Conservation (phyloP, 1,140 invertebrate species). For the Hyles vespertilio region DNA sequence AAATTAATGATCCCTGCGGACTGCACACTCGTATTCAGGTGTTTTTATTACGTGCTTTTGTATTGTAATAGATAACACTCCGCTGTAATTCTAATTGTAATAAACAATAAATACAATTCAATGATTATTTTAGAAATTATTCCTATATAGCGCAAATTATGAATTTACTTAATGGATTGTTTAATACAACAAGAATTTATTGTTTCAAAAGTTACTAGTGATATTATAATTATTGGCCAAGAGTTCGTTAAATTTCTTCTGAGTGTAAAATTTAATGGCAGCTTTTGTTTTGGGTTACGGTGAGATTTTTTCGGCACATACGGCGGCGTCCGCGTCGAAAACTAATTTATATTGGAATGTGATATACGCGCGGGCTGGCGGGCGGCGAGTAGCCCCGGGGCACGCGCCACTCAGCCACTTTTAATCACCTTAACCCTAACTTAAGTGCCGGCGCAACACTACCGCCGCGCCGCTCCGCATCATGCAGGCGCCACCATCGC, state of each 20-base stretch:
- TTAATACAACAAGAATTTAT: too few species aligned
- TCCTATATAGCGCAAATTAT: too few species aligned
- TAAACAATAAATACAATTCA: too few species aligned
- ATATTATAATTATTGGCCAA: too few species aligned
- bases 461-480: constrained; percentile 34
- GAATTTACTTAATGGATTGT: too few species aligned
- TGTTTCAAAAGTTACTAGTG: too few species aligned
- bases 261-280: constrained; percentile 21
- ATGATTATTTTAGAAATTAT: too few species aligned
- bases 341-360: constrained; percentile 73
- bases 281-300: constrained; percentile 29
- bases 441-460: constrained; percentile 49
- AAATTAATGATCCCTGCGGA: constrained; percentile 39
- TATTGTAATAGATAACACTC: too few species aligned
- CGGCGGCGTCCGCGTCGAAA: constrained; percentile 45
- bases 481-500: constrained; percentile 37
- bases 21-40: neutral
- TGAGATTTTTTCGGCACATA: constrained; percentile 51
- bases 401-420: constrained; percentile 45
- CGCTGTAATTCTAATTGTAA: too few species aligned
- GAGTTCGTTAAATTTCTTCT: too few species aligned
- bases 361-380: constrained; percentile 51
- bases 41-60: too few species aligned
- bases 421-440: constrained; percentile 64
- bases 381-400: constrained; percentile 39